phyloP scores from a whole-genome alignment of 2,113 vertebrate species.

The Hoplias malabaricus region DNA sequence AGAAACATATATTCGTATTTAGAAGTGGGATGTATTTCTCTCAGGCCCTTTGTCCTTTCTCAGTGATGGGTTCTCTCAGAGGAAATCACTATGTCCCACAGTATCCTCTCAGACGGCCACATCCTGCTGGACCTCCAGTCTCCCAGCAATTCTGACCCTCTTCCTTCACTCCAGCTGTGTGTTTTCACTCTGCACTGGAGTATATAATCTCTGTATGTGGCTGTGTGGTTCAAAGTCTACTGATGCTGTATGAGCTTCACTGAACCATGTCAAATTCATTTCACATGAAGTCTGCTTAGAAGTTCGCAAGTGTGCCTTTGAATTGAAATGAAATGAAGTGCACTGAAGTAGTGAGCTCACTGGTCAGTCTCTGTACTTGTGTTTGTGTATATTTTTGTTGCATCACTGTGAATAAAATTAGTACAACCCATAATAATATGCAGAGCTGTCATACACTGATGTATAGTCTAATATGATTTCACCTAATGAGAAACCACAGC shows the following conservation, averaged over 20 bases:
- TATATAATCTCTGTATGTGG: not conserved
- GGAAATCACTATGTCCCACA: slow-evolving; percentile 34
- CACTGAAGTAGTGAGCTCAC: no score
- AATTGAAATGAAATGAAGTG: no score
- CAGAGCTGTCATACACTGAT: no score
- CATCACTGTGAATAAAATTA: no score
- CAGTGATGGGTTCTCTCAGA: slow-evolving; percentile 23
- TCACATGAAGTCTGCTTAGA: no score
- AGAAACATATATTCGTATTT: not conserved
- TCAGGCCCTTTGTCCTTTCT: slow-evolving; percentile 30
- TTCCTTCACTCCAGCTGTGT: not conserved
- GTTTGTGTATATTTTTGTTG: no score
- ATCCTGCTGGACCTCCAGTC: slow-evolving; percentile 19
- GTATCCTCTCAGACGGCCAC: slow-evolving; percentile 20
- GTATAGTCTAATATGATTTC: no score
- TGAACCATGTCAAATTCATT: not conserved
- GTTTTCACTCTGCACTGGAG: not conserved
- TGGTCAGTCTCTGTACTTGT: no score
- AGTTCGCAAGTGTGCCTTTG: no score
- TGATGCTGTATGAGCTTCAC: not conserved
- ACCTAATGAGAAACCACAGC: no score
- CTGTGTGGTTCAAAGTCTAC: not conserved
- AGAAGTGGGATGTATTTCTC: not conserved
- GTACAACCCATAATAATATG: no score
- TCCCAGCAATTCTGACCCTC: not conserved